These are phyloP conservation scores for Diachrysia chrysitis DNA, from an alignment of 2,888 invertebrate species.

Conservation along the genomic window DNA sequence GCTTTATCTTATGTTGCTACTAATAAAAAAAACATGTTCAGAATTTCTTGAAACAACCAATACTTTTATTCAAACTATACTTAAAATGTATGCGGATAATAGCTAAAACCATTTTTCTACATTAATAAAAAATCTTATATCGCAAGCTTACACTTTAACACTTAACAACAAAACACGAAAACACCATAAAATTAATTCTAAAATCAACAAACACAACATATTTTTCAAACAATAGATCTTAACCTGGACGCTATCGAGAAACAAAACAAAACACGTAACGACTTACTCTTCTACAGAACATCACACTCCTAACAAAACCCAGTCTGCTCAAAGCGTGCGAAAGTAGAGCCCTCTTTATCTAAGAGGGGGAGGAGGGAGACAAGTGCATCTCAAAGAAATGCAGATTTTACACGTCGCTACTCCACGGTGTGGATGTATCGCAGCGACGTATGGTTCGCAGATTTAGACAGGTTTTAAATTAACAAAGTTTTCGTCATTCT, in stretches of 20 bases:
- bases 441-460: conserved; percentile 67
- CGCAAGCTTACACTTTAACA: no score
- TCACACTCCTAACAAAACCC: conserved; percentile 79
- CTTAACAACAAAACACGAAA: no score
- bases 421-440: conserved; percentile 85
- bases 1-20: no score
- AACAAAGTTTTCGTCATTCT: no score
- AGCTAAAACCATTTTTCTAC: no score
- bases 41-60: no score
- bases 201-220: conserved; percentile 21
- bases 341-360: conserved; percentile 87
- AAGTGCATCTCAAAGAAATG: conserved; percentile 90
- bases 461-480: conserved; percentile 17
- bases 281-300: conserved; percentile 59
- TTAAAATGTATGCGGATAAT: no score
- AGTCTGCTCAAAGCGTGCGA: conserved; percentile 85
- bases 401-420: conserved; percentile 90
- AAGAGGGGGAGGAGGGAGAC: conserved; percentile 79
- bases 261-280: conserved; percentile 69
- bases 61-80: no score
- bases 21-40: no score
- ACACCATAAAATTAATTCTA: not conserved
- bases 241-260: conserved; percentile 63
- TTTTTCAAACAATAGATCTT: conserved; percentile 62
- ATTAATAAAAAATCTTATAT: no score